Conservation (phyloP, 2,113 vertebrate species). For the Aphyosemion australe region DNA sequence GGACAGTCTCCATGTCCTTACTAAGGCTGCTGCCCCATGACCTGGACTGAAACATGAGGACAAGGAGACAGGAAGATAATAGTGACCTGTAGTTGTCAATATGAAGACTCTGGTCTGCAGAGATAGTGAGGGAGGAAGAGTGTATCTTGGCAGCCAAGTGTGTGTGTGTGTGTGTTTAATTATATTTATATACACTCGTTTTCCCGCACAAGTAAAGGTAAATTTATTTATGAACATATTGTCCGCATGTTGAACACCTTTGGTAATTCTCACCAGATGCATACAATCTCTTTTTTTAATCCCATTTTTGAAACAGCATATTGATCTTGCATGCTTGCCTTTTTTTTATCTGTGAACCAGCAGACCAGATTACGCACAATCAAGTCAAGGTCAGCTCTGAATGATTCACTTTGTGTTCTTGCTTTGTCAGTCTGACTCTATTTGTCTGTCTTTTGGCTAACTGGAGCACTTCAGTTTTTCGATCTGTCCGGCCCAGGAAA, state of each 20-base stretch:
- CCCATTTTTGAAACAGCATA: slow-evolving; percentile 47
- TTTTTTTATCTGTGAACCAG: slow-evolving; percentile 56
- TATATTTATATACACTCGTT: slow-evolving; percentile 37
- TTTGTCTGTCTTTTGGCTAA: slow-evolving; percentile 69
- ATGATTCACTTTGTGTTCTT: slow-evolving; percentile 65
- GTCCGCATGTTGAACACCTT: background rate
- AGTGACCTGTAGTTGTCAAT: slow-evolving; percentile 52
- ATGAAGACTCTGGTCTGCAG: slow-evolving; percentile 10
- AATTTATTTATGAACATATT: slow-evolving; percentile 1
- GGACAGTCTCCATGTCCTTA: no score
- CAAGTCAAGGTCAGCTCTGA: slow-evolving; percentile 76
- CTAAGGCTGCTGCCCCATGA: no score
- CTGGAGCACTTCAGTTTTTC: slow-evolving; percentile 67
- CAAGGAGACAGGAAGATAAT: background rate
- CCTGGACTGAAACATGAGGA: no score
- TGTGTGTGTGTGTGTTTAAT: slow-evolving; percentile 13
- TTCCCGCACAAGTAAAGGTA: slow-evolving; percentile 20
- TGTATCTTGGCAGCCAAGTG: slow-evolving; percentile 24
- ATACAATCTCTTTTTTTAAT: slow-evolving; percentile 23
- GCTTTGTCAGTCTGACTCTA: slow-evolving; percentile 51
- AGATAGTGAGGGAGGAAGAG: slow-evolving; percentile 35
- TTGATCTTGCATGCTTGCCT: slow-evolving; percentile 57
- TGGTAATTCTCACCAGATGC: background rate
- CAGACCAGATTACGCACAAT: slow-evolving; percentile 58
- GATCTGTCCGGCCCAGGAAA: slow-evolving; percentile 49